Conservation (phyloP, 2,113 vertebrate genomes). For the Eulacestoma nigropectus region DNA sequence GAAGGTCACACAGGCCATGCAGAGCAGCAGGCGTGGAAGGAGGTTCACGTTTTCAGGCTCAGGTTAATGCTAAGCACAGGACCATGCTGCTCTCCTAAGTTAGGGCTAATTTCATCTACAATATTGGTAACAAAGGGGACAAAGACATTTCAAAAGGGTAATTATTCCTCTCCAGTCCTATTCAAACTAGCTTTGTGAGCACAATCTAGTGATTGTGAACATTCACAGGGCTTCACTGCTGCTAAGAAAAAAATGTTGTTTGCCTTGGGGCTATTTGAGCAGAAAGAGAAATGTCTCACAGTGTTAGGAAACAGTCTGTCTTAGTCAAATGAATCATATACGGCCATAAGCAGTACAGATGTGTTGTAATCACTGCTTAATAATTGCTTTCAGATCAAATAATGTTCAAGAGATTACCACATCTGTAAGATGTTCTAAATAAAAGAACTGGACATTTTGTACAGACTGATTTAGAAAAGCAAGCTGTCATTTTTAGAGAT, state of each 20-base stretch:
- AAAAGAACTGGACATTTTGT: slow-evolving; percentile 20
- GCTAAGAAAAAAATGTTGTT: neutral
- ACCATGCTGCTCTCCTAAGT: neutral
- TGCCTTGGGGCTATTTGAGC: neutral
- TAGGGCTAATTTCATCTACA: slow-evolving; percentile 7
- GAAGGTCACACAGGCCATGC: neutral
- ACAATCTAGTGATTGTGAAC: slow-evolving; percentile 20
- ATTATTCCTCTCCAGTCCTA: slow-evolving; percentile 19
- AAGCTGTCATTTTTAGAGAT: neutral
- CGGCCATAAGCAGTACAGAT: neutral
- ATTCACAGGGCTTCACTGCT: neutral
- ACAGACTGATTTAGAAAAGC: neutral
- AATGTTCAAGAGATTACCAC: neutral
- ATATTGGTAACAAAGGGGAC: neutral
- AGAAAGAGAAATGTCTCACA: slow-evolving; percentile 1
- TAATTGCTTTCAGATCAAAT: slow-evolving; percentile 49
- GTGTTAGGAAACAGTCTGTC: neutral
- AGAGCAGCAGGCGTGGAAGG: neutral
- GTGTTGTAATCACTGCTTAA: slow-evolving; percentile 37
- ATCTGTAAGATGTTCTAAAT: slow-evolving; percentile 1
- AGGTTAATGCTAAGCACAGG: neutral
- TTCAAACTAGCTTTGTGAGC: neutral
- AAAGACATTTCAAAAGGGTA: slow-evolving; percentile 34
- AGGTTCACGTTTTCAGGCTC: neutral
- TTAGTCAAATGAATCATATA: slow-evolving; percentile 2